phyloP scores from a whole-genome alignment of 2,888 invertebrate species.

The Mimumesa dahlbomi region DNA sequence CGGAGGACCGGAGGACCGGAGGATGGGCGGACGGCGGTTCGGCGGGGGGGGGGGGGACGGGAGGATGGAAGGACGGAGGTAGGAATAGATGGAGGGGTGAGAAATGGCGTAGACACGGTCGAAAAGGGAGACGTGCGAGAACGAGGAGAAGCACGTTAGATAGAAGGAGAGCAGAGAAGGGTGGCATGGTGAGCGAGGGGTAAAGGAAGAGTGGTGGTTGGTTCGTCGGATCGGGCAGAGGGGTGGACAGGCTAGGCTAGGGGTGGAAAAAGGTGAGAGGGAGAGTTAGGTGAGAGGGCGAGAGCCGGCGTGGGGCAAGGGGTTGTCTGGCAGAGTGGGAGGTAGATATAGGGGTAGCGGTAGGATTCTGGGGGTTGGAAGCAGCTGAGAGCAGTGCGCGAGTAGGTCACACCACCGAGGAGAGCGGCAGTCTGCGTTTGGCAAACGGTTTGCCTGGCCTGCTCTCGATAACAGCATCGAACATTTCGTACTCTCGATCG shows the following conservation, averaged over 20 bases:
- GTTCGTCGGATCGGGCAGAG: not conserved
- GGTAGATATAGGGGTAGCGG: constrained; percentile 47
- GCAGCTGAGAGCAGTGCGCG: constrained; percentile 78
- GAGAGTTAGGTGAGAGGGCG: constrained; percentile 13
- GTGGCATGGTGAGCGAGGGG: not conserved
- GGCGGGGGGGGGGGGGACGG: too few species aligned
- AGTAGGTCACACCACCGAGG: constrained; percentile 77
- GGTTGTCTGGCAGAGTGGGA: constrained; percentile 32
- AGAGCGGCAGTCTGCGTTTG: constrained; percentile 75
- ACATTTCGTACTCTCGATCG: constrained; percentile 1
- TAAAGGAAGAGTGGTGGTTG: not conserved
- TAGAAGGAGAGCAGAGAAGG: too few species aligned
- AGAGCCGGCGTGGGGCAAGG: not conserved
- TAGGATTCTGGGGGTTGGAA: constrained; percentile 72
- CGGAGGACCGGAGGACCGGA: too few species aligned
- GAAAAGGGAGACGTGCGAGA: too few species aligned
- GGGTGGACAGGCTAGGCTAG: not conserved
- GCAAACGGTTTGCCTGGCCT: constrained; percentile 70
- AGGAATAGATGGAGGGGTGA: not conserved
- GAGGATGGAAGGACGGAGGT: not conserved
- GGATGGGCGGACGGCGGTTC: too few species aligned
- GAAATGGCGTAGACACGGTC: not conserved
- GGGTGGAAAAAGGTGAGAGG: not conserved
- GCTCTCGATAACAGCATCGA: constrained; percentile 41
- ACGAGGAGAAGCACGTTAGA: too few species aligned